Evolutionary conservation across 2,888 invertebrate genomes (phyloP).

Genomic region (Drosophila peninsularis): DNA sequence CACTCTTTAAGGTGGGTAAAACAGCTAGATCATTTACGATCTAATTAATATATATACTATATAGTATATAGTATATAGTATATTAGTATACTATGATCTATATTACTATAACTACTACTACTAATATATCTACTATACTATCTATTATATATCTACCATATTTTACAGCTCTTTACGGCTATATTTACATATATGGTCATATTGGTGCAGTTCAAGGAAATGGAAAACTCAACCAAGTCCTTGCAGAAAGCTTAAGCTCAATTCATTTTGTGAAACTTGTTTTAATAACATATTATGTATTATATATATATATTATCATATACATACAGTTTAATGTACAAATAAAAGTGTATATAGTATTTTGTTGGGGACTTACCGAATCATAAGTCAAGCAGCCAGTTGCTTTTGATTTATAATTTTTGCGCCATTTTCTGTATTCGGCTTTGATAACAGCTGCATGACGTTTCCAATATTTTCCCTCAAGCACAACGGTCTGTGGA

Average conservation of each 20-base stretch:
- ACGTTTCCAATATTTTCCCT: constrained; percentile 99
- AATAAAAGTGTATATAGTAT: too few relatives aligned
- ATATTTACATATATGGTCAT: constrained; percentile 83
- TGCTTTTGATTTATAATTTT: constrained; percentile 88
- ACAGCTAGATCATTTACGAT: background rate
- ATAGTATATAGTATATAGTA: too few relatives aligned
- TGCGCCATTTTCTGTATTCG: constrained; percentile 99
- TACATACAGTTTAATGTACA: background rate
- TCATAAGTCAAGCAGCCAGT: constrained; percentile 89
- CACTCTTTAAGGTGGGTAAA: constrained; percentile 74
- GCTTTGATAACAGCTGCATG: constrained; percentile 98
- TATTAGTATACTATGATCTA: too few relatives aligned
- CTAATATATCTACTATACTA: too few relatives aligned
- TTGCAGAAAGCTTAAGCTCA: constrained; percentile 34
- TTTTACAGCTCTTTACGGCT: constrained; percentile 75
- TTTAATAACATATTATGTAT: background rate
- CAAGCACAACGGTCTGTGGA: constrained; percentile 96
- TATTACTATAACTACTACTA: too few relatives aligned
- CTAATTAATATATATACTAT: background rate
- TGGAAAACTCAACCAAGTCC: constrained; percentile 77
- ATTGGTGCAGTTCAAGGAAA: constrained; percentile 82
- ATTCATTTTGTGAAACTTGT: background rate
- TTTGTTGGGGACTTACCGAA: constrained; percentile 87
- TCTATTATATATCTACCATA: background rate
- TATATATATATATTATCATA: too few relatives aligned